Base-by-base conservation (phyloP, 1,140 invertebrate genomes). In the Euura lappo region DNA sequence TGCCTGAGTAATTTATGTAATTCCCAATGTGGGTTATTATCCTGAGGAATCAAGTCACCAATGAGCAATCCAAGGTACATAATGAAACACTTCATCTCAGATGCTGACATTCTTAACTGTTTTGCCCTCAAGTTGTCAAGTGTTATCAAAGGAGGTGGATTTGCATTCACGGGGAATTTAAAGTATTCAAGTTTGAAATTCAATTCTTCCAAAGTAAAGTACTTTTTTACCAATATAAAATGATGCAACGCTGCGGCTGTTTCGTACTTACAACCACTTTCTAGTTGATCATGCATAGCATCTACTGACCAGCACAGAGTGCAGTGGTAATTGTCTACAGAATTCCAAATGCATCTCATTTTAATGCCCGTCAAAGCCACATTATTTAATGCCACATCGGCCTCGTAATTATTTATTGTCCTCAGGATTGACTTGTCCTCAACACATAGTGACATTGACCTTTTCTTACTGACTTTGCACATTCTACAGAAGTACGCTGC, bases 261-360 rank as follows among this genome's bases (percentile, higher is more conserved):
- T 72, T 67, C 71, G 3, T 66, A 13, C 13, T 65, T 45, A 44
- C 60, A 45, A 13, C n/a, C 44, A 45, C 72, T 67, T 44, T 72
- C 72, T 60, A 51, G 66, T 11, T 47, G 45, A 44, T 72, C 72
- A 72, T 72, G 72, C 28, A 72, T n/a, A 69, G 64, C n/a, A 47
- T 69, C 66, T 44, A 72, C 72, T 2, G 47, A 7, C 47, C 47
- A 51, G 47, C 47, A 51, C 47, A n/a, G 7, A 51, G 47, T n/a
- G 11, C 47, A 51, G 47, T 76, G 75, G 69, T 74, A 76, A 60
- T 74, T 42, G 13, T 47, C 42, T 51, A 81, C 45, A 42, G 72
- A 65, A 76, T 77, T 78, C 64, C 76, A 77, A 11, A 78, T 71
- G 65, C 72, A 78, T 43, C 45, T 13, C 69, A 73, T 73, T 13